phyloP scores from a whole-genome alignment of 2,797 vertebrate species.

The Kryptopterus vitreolus region DNA sequence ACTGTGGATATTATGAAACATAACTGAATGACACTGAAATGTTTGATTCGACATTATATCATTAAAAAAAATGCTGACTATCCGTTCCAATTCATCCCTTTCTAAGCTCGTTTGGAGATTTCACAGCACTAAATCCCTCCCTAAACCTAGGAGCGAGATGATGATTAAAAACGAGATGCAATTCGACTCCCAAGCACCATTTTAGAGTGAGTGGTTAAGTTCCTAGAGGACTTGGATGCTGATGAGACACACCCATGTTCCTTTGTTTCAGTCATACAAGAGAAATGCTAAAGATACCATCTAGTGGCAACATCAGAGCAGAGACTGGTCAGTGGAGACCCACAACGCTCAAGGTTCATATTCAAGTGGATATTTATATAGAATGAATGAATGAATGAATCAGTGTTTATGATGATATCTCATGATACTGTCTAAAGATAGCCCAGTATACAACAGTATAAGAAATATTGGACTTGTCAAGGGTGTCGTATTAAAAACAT shows the following conservation, averaged over 20 bases:
- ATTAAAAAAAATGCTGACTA: neutral
- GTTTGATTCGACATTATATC: no score
- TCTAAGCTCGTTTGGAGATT: neutral
- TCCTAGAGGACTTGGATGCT: neutral
- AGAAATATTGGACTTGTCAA: neutral
- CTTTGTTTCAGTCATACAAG: constrained; percentile 42
- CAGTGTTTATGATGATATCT: no score
- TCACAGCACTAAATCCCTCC: neutral
- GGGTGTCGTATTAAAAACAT: constrained; percentile 20
- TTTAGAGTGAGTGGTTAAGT: neutral
- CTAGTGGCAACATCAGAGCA: constrained; percentile 49
- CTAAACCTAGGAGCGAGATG: neutral
- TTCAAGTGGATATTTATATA: neutral
- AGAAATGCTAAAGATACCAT: constrained; percentile 30
- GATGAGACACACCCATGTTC: constrained; percentile 35
- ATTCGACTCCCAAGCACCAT: neutral
- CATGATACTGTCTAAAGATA: neutral
- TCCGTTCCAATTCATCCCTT: neutral
- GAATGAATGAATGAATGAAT: neutral
- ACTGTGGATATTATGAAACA: neutral
- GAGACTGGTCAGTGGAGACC: neutral
- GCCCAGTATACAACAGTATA: neutral
- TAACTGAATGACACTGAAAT: neutral
- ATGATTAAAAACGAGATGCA: neutral
- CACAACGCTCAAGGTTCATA: neutral